Conservation (phyloP, 2,797 vertebrate genomes). For the Poecilia velifera region DNA sequence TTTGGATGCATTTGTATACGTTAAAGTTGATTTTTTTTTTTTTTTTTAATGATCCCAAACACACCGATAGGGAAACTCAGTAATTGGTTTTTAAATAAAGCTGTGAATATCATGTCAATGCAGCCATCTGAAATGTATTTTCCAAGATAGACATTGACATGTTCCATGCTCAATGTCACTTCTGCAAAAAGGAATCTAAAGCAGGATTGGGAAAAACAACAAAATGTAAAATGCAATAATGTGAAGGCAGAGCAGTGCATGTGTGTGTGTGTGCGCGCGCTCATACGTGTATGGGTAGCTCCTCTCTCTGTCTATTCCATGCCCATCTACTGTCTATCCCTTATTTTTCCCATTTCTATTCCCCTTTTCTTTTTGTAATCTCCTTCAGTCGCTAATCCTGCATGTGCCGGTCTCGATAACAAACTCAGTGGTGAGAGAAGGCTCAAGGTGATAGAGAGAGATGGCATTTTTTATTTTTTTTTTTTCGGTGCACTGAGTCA, state of each 20-base stretch:
- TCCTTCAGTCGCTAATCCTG: slow-evolving; percentile 72
- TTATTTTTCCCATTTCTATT: slow-evolving; percentile 40
- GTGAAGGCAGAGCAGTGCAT: slow-evolving; percentile 49
- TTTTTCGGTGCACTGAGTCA: slow-evolving; percentile 62
- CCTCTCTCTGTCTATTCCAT: slow-evolving; percentile 66
- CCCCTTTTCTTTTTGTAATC: slow-evolving; percentile 37
- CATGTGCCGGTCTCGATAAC: slow-evolving; percentile 78
- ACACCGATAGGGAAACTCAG: neutral
- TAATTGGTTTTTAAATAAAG: neutral
- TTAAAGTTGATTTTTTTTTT: neutral
- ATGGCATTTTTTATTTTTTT: neutral
- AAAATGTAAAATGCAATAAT: neutral
- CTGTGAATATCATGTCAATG: neutral
- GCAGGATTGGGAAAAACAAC: neutral
- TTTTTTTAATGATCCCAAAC: no score
- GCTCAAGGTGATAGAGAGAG: slow-evolving; percentile 59
- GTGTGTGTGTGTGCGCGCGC: neutral
- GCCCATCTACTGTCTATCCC: slow-evolving; percentile 71
- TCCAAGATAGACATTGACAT: neutral
- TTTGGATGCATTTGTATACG: neutral
- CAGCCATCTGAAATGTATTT: neutral
- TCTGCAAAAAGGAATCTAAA: neutral
- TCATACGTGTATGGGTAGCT: slow-evolving; percentile 34
- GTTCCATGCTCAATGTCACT: neutral
- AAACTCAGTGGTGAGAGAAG: slow-evolving; percentile 69